These are phyloP conservation scores for Selenia dentaria DNA, from an alignment of 2,888 invertebrate genomes.

Conservation along the genomic window DNA sequence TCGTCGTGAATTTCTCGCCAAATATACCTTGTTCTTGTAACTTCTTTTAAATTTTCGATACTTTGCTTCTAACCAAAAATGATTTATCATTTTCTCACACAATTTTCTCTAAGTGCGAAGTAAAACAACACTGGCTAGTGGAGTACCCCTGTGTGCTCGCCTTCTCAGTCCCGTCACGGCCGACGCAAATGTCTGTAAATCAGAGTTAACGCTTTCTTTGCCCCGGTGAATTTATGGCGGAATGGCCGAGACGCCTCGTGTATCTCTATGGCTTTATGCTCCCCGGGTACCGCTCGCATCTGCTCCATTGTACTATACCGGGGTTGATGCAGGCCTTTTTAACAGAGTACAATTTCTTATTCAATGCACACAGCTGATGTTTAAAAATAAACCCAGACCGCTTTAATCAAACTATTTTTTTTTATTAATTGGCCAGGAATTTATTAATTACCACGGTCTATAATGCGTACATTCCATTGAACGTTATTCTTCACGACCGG, in stretches of 20 bases:
- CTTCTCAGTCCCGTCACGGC: conserved; percentile 48
- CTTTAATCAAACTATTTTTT: no score
- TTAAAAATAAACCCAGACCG: conserved; percentile 48
- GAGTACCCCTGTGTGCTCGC: conserved; percentile 33
- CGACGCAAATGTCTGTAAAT: conserved; percentile 66
- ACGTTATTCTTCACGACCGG: conserved; percentile 36
- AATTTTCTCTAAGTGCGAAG: conserved; percentile 31
- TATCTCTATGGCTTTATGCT: conserved; percentile 54
- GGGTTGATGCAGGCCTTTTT: conserved; percentile 36
- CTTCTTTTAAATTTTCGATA: conserved; percentile 40
- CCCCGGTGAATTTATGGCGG: conserved; percentile 64
- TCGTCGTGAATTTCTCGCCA: conserved; percentile 52
- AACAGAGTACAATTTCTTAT: conserved; percentile 44
- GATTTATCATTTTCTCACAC: conserved; percentile 12
- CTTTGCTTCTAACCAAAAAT: conserved; percentile 20
- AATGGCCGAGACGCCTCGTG: conserved; percentile 53
- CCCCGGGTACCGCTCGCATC: conserved; percentile 49
- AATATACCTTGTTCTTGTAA: conserved; percentile 44
- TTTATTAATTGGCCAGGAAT: no score
- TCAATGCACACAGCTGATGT: conserved; percentile 26
- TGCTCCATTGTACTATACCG: conserved; percentile 36
- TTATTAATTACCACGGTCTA: conserved; percentile 33
- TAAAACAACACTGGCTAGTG: conserved; percentile 29
- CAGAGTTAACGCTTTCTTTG: conserved; percentile 74
- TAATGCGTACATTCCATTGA: neutral